A percentile compares a stretch with the other conserved stretches of the same genome.
Evolutionary conservation across 2,888 invertebrate species (phyloP).

Genomic region (Eupithecia dodoneata): DNA sequence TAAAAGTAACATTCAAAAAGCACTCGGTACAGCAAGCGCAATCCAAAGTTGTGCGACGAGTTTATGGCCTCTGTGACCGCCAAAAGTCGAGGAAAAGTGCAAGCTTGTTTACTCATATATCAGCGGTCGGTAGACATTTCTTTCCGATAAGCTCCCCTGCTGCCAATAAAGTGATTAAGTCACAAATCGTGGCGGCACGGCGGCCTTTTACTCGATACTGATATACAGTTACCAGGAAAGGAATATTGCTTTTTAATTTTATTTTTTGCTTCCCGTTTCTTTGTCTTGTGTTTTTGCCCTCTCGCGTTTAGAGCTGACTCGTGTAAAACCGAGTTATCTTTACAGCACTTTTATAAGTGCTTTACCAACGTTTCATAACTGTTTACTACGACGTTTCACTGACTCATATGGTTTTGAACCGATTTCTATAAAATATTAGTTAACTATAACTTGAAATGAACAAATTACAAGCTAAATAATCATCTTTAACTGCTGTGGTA

Average conservation of each 20-base stretch:
- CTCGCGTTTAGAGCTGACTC: neutral
- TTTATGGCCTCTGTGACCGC: conserved; percentile 80
- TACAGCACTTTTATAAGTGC: neutral
- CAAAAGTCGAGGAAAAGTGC: conserved; percentile 81
- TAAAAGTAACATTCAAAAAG: conserved; percentile 63
- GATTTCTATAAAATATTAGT: neutral
- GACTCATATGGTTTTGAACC: neutral
- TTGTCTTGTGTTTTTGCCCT: conserved; percentile 12
- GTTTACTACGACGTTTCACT: neutral
- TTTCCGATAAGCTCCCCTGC: conserved; percentile 83
- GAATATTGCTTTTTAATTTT: conserved; percentile 36
- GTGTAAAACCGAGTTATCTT: neutral
- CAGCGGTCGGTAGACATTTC: conserved; percentile 74
- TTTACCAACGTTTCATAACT: neutral
- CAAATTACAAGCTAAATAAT: neutral
- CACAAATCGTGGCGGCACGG: conserved; percentile 78
- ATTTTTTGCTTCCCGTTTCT: conserved; percentile 26
- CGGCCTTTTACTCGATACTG: conserved; percentile 56
- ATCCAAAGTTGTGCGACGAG: conserved; percentile 75
- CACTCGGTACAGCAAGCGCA: conserved; percentile 60
- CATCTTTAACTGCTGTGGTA: conserved; percentile 14
- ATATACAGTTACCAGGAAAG: conserved; percentile 53
- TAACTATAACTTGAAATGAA: neutral
- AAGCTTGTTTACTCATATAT: conserved; percentile 83
- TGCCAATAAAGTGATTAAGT: conserved; percentile 85